These are phyloP conservation scores for Hiodon alosoides DNA, from an alignment of 2,113 vertebrate genomes.

Conservation along the genomic window DNA sequence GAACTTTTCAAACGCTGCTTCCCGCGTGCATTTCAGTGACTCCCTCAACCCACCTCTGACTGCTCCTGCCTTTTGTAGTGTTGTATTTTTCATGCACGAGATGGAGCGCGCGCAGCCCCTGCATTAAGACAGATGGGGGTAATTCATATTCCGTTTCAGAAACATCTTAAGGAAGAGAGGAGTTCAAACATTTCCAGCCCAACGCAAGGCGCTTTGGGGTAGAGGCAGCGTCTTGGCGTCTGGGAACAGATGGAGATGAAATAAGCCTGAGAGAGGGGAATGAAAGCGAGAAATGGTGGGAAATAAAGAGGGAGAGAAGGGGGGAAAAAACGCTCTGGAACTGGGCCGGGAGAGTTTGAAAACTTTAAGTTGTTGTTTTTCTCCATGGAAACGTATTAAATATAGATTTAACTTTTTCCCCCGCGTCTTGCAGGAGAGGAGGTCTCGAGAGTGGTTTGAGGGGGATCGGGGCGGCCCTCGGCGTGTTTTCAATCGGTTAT, in stretches of 20 bases:
- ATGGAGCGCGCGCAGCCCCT: conserved; percentile 53
- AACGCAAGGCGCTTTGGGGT: conserved; percentile 38
- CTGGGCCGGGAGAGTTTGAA: conserved; percentile 27
- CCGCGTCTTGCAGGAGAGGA: conserved; percentile 29
- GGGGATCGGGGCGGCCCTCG: no score
- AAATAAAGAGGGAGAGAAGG: background rate
- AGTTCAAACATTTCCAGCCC: conserved; percentile 61
- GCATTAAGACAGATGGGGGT: conserved; percentile 56
- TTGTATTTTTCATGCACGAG: conserved; percentile 68
- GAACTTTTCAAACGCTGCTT: conserved; percentile 54
- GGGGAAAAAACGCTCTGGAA: conserved; percentile 32
- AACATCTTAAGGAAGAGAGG: conserved; percentile 56
- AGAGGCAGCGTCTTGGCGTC: conserved; percentile 35
- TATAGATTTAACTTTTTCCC: conserved; percentile 44
- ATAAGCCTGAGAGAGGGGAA: conserved; percentile 39
- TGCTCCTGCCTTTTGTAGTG: conserved; percentile 61
- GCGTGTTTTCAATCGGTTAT: no score
- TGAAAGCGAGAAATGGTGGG: conserved; percentile 33
- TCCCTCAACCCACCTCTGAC: conserved; percentile 45
- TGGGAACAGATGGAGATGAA: conserved; percentile 56
- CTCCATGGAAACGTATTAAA: conserved; percentile 40
- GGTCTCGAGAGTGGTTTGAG: no score
- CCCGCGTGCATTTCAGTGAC: conserved; percentile 56
- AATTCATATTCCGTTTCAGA: conserved; percentile 65
- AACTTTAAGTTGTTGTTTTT: conserved; percentile 35